A percentile compares a stretch with the other conserved stretches of the same genome.
Evolutionary conservation across 1,140 invertebrate species (phyloP).

Genomic region (Lycorma delicatula): DNA sequence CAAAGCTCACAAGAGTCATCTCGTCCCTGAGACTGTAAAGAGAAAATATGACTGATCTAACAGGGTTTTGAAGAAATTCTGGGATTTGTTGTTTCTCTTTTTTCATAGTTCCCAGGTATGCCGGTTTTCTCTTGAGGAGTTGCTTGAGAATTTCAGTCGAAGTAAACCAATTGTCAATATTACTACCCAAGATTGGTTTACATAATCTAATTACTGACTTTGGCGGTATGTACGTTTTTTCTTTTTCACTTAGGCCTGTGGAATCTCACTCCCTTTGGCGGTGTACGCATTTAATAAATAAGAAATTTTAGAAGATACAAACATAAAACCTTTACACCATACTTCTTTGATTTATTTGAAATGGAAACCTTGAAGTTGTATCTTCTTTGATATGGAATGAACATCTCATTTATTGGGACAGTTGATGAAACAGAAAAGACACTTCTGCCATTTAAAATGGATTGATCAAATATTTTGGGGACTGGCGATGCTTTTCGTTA

Average conservation of each 20-base stretch:
- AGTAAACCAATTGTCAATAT: slow-evolving; percentile 37
- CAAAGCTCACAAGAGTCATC: slow-evolving; percentile 27
- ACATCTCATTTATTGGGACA: too few relatives aligned
- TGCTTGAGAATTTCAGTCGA: slow-evolving; percentile 33
- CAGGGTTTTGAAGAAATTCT: slow-evolving; percentile 20
- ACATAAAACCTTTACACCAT: too few relatives aligned
- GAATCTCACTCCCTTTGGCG: slow-evolving; percentile 5
- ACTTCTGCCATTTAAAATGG: too few relatives aligned
- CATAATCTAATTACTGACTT: neutral
- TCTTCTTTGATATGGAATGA: too few relatives aligned
- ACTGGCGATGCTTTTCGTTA: too few relatives aligned
- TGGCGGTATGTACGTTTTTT: neutral
- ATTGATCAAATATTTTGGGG: too few relatives aligned
- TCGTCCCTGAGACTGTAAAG: slow-evolving; percentile 18
- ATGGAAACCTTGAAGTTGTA: too few relatives aligned
- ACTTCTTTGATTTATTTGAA: too few relatives aligned
- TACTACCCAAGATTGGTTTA: neutral
- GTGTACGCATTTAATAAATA: slow-evolving; percentile 30
- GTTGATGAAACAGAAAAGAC: too few relatives aligned
- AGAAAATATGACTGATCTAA: slow-evolving; percentile 2
- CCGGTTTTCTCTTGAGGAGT: slow-evolving; percentile 28
- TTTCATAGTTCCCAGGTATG: slow-evolving; percentile 38
- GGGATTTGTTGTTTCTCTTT: slow-evolving; percentile 40
- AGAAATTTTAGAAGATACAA: slow-evolving; percentile 18
- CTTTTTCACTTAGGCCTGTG: neutral